Base-by-base conservation (phyloP, 2,888 invertebrate species). In the Timema podura region DNA sequence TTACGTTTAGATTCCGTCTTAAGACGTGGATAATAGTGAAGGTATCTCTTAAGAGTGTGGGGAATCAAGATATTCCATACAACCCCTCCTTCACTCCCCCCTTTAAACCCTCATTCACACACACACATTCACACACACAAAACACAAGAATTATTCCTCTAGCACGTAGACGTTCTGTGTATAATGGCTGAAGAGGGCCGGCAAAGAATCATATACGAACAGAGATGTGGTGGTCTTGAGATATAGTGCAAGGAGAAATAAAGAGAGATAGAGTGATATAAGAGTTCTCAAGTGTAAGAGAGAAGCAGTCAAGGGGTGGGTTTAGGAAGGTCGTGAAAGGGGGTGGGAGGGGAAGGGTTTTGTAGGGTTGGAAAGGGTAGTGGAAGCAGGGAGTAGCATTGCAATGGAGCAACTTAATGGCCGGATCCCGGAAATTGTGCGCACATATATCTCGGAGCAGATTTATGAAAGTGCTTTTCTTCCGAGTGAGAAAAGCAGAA, bases 341-440 rank as follows among this genome's bases (percentile, higher is more conserved):
- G 79, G 48, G 49, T 13, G 77, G 74, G 75, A 3, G 30, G 30
- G 3, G 30, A 3, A 30, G 30, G 30, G 30, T 30, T 30, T 30
- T 3, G 30, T 30, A 30, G 30, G 30, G 30, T 30, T 30, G 30
- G 57, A 67, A 64, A 54, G 66, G 67, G 49, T 68, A 68, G 45
- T 68, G 65, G 68, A 65, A 70, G 67, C 70, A 73, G 45, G 70
- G 68, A 71, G 71, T 67, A 67, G 72, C 70, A 65, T 67, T 69
- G 72, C 68, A 71, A 65, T 65, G 68, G 73, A 65, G 65, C 75
- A 73, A 75, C 75, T 88, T 91, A 91, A 91, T 90, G 91, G 91
- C 90, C 90, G 90, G 90, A 90, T 90, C 90, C 90, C 89, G 91
- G 91, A 91, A 91, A 91, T 91, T 91, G 90, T 90, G 90, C 90